Percentiles rank a stretch among this genome's conserved stretches.
Conservation (phyloP, 2,888 invertebrate genomes). For the Cremastinae sp. region DNA sequence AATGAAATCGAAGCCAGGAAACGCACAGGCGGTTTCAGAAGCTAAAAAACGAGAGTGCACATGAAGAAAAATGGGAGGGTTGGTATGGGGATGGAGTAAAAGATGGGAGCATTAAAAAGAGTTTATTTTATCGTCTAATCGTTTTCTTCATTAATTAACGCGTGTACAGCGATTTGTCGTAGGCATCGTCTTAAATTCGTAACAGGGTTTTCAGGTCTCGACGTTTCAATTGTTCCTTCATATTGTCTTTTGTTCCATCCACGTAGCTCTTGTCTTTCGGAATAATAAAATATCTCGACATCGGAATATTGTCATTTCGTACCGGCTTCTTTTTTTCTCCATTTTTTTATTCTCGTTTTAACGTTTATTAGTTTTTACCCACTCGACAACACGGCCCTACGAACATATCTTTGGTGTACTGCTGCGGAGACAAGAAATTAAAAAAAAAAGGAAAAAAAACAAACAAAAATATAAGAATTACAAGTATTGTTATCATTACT, state of each 20-base stretch:
- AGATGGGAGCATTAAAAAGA: constrained; percentile 49
- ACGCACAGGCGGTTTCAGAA: constrained; percentile 63
- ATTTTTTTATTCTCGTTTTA: constrained; percentile 32
- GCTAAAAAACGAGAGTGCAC: constrained; percentile 61
- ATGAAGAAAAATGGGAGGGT: constrained; percentile 31
- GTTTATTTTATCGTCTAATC: constrained; percentile 58
- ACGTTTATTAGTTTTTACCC: constrained; percentile 64
- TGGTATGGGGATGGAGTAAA: not conserved
- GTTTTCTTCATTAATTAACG: constrained; percentile 58
- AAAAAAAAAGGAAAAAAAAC: constrained; percentile 68
- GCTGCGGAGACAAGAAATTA: constrained; percentile 80
- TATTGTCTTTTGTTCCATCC: constrained; percentile 4
- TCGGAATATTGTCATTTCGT: constrained; percentile 20
- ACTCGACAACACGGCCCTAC: constrained; percentile 68
- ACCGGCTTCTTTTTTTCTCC: constrained; percentile 26
- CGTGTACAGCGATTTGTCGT: constrained; percentile 69
- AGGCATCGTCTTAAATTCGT: constrained; percentile 65
- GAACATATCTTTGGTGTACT: constrained; percentile 76
- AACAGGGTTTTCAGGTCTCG: constrained; percentile 65
- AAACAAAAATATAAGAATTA: constrained; percentile 83
- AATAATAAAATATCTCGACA: constrained; percentile 23
- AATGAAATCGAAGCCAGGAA: constrained; percentile 64
- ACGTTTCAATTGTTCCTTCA: constrained; percentile 56
- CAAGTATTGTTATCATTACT: constrained; percentile 65
- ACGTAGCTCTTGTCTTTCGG: constrained; percentile 12